These are phyloP conservation scores for Bursaphelenchus okinawaensis DNA, from an alignment of 2,888 invertebrate genomes.

Conservation along the genomic window DNA sequence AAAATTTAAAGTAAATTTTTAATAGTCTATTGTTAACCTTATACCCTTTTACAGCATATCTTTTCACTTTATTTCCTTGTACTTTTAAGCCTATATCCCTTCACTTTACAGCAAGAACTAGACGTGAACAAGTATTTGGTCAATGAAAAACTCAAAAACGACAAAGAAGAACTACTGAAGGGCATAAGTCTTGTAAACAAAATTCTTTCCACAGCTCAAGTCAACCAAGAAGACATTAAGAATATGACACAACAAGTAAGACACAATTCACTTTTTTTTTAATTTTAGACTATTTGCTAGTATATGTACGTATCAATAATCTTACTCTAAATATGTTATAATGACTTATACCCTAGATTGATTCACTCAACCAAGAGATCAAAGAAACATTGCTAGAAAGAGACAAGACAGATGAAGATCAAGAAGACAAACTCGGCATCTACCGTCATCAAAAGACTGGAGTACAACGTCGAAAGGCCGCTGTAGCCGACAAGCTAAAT, in stretches of 20 bases:
- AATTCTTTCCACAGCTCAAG: constrained; percentile 68
- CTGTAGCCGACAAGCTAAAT: constrained; percentile 69
- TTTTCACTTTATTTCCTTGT: background rate
- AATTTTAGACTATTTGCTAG: too few relatives aligned
- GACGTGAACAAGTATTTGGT: constrained; percentile 72
- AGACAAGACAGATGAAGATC: constrained; percentile 66
- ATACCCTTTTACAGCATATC: background rate
- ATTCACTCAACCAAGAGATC: constrained; percentile 65
- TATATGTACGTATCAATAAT: too few relatives aligned
- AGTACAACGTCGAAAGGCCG: constrained; percentile 74
- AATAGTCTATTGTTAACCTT: background rate
- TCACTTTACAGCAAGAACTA: constrained; percentile 65
- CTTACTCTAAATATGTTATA: background rate
- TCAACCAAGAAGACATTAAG: constrained; percentile 68
- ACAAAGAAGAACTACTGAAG: constrained; percentile 61
- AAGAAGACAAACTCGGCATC: constrained; percentile 72
- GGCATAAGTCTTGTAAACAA: constrained; percentile 30
- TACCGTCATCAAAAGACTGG: constrained; percentile 71
- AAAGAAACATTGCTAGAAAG: constrained; percentile 71
- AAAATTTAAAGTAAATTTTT: constrained; percentile 65
- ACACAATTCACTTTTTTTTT: constrained; percentile 5
- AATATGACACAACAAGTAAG: constrained; percentile 66
- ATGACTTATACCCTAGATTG: constrained; percentile 60
- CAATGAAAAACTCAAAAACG: constrained; percentile 74
- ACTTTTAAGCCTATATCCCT: background rate